Evolutionary conservation across 2,888 invertebrate genomes (phyloP).

Genomic region (Epiblema foenella): DNA sequence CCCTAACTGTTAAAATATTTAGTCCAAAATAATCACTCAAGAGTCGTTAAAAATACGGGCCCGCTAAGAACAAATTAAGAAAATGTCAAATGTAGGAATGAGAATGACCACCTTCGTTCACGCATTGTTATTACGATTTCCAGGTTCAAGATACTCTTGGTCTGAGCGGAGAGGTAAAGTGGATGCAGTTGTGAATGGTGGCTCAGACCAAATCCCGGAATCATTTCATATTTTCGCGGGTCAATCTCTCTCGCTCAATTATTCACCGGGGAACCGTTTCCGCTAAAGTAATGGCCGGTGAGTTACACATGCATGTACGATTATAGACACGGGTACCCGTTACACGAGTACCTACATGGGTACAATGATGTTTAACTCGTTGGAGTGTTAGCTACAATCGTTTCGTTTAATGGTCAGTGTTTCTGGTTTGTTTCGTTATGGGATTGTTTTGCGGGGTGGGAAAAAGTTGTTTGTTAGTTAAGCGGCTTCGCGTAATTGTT

Average conservation of each 20-base stretch:
- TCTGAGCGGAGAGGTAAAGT: not conserved
- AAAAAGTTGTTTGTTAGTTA: conserved; percentile 30
- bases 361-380: conserved; percentile 72
- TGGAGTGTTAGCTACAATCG: conserved; percentile 73
- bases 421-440: conserved; percentile 34
- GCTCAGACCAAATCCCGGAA: conserved; percentile 55
- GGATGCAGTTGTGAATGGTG: not conserved
- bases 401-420: conserved; percentile 66
- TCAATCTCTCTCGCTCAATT: conserved; percentile 79
- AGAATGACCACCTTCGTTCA: no score
- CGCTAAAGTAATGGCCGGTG: conserved; percentile 78
- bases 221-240: conserved; percentile 79
- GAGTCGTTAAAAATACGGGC: no score
- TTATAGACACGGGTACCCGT: conserved; percentile 58
- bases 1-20: no score
- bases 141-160: not conserved
- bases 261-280: conserved; percentile 66
- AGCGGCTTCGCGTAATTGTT: conserved; percentile 33
- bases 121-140: not conserved
- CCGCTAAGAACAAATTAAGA: no score
- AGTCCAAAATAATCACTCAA: no score
- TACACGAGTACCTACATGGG: conserved; percentile 54
- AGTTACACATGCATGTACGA: conserved; percentile 79
- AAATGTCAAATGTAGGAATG: no score
- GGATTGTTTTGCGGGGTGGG: conserved; percentile 33